phyloP scores from a whole-genome alignment of 1,140 invertebrate genomes.

The Drosophila pallidifrons region DNA sequence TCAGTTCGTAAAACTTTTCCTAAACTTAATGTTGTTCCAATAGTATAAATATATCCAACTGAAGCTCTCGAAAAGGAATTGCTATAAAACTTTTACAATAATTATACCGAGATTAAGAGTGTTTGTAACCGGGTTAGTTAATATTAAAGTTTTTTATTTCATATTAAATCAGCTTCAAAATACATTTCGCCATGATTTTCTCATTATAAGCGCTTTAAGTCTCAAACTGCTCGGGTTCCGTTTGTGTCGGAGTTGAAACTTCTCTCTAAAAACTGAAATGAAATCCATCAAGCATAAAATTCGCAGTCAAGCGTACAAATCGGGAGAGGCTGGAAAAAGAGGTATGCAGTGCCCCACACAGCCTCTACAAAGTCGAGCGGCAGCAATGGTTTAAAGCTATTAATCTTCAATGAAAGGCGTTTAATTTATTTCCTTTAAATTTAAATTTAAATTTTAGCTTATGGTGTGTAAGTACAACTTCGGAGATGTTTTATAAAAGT shows the following conservation, averaged over 20 bases:
- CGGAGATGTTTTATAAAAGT: slow-evolving; percentile 54
- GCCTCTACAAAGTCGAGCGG: slow-evolving; percentile 41
- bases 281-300: slow-evolving; percentile 80
- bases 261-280: slow-evolving; percentile 48
- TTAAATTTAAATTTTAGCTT: slow-evolving; percentile 82
- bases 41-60: no score
- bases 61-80: no score
- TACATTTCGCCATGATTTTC: background rate
- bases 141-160: slow-evolving; percentile 50
- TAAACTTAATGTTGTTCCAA: no score
- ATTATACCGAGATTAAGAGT: slow-evolving; percentile 18
- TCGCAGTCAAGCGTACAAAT: slow-evolving; percentile 80
- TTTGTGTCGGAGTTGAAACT: slow-evolving; percentile 25
- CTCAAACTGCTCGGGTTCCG: background rate
- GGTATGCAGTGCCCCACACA: background rate
- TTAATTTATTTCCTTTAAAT: slow-evolving; percentile 83
- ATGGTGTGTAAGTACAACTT: slow-evolving; percentile 80
- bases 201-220: background rate
- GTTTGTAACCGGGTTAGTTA: no score
- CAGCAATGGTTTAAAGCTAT: slow-evolving; percentile 69
- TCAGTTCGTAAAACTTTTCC: no score
- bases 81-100: no score
- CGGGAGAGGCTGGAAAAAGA: slow-evolving; percentile 44
- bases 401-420: slow-evolving; percentile 83
- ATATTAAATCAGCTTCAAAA: slow-evolving; percentile 45